These are phyloP conservation scores for Philhelius pedissequus DNA, from an alignment of 2,888 invertebrate genomes.

Conservation along the genomic window DNA sequence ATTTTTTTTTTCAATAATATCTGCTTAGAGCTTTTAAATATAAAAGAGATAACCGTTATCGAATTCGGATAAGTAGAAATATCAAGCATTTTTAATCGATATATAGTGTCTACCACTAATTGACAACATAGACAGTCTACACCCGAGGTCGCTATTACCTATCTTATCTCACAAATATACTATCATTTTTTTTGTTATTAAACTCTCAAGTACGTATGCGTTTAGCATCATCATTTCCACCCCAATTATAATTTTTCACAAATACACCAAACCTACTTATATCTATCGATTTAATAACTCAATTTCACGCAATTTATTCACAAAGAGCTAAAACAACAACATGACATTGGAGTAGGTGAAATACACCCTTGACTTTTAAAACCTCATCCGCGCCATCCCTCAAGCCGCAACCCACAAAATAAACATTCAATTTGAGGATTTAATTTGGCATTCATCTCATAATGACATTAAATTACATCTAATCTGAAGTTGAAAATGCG, in stretches of 20 bases:
- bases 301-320: conserved; percentile 58
- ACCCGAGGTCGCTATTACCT: too few relatives aligned
- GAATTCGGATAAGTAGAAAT: too few relatives aligned
- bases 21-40: too few relatives aligned
- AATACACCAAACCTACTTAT: neutral
- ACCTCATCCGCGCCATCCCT: conserved; percentile 11
- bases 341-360: conserved; percentile 28
- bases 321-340: conserved; percentile 39
- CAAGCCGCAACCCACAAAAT: conserved; percentile 14
- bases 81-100: too few relatives aligned
- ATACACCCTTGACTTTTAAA: conserved; percentile 48
- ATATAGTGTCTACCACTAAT: too few relatives aligned
- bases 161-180: too few relatives aligned
- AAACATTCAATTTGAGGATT: conserved; percentile 56
- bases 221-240: neutral
- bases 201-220: neutral
- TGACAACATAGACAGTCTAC: too few relatives aligned
- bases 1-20: too few relatives aligned
- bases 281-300: conserved; percentile 36
- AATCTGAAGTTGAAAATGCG: conserved; percentile 39
- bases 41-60: too few relatives aligned
- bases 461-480: conserved; percentile 56
- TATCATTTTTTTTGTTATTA: too few relatives aligned
- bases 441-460: conserved; percentile 63
- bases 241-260: neutral